Conservation (phyloP, 2,797 vertebrate species). For the Selene dorsalis region DNA sequence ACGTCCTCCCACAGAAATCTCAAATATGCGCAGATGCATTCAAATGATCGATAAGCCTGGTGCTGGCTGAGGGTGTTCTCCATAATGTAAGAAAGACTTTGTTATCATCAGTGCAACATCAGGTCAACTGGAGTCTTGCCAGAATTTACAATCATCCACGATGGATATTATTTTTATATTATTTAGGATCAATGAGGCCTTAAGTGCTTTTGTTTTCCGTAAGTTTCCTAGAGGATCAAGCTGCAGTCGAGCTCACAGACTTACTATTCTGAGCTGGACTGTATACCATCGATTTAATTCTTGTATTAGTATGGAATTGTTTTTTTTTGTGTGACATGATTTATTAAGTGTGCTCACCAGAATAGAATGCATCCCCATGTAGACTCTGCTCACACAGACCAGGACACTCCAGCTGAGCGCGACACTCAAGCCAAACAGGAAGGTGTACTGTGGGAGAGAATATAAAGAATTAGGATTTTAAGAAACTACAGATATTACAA, state of each 20-base stretch:
- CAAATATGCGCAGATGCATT: not conserved
- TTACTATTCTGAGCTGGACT: not conserved
- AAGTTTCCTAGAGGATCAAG: not conserved
- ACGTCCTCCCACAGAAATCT: not conserved
- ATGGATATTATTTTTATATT: not conserved
- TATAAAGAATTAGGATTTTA: constrained; percentile 5
- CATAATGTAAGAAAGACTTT: not conserved
- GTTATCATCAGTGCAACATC: not conserved
- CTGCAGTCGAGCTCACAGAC: not conserved
- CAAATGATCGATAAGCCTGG: not conserved
- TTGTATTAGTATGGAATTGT: constrained; percentile 3
- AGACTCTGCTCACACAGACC: constrained; percentile 96
- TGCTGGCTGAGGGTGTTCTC: not conserved
- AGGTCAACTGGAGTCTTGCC: not conserved
- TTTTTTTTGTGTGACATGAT: not conserved
- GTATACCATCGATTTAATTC: not conserved
- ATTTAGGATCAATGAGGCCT: not conserved
- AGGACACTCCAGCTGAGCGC: constrained; percentile 92
- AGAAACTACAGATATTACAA: not conserved
- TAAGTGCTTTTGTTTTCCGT: not conserved
- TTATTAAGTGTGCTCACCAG: constrained; percentile 85
- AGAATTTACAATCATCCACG: not conserved
- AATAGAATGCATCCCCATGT: constrained; percentile 99
- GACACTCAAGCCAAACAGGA: constrained; percentile 89
- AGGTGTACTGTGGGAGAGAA: constrained; percentile 87